Evolutionary conservation across 1,140 invertebrate species (phyloP), one percentile per base, ranked within the genome.

Genomic region (Daktulosphaira vitifoliae): DNA sequence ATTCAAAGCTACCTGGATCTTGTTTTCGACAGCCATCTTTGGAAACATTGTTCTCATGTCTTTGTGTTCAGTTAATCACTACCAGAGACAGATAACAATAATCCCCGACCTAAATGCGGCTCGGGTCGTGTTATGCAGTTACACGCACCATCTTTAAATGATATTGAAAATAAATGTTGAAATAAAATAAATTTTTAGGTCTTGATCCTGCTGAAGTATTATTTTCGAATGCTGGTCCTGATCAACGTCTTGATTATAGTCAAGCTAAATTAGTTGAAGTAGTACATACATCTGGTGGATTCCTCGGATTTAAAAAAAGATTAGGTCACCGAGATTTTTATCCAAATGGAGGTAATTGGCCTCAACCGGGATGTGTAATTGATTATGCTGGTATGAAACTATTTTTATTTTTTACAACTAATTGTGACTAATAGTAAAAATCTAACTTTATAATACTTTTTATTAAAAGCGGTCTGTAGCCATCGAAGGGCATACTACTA

Each of bases 281-380:
- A 0, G 78, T 84, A 18, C 83, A 85, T 69, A 82, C 83, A 0
- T 81, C 83, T 48, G 78, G 77, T 4, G 77, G 77, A 4, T 75
- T 80, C 65, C 78, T 83, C 65, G 83, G 81, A 0, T 80, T 79
- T 51, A 73, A 74, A 18, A 70, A 74, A 2, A 73, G 79, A 0
- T 71, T 79, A 0, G 84, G 82, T 2, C 78, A 78, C 1, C 77
- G 78, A 2, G 84, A 85, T 67, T 81, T 84, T 67, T 86, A 80
- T 76, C 82, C 82, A 1, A 84, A 84, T 71, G 81, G 79, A 56
- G 80, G 80, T 0, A 72, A 70, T 4, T 72, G 74, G 6, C 73
- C 78, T 3, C 86, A 88, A 70, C 84, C 84, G 0, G 86, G 86
- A 5, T 68, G 68, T 59, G 52, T 29, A n/a, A 66, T 64, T n/a